Evolutionary conservation across 2,888 invertebrate genomes (phyloP), one percentile per base, ranked within the genome.

Genomic region (Mechanitis mazaeus): DNA sequence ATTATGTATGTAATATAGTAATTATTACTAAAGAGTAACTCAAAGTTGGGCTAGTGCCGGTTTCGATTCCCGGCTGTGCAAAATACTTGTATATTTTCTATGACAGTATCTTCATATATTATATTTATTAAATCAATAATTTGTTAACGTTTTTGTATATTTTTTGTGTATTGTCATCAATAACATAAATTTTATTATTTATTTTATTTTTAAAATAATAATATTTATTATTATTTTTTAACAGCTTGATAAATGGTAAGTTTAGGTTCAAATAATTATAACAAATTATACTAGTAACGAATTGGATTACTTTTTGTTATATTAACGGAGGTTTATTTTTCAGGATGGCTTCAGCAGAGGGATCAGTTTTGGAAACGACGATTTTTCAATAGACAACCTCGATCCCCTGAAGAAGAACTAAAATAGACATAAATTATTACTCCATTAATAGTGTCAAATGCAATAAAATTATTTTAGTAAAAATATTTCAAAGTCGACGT

Each of bases 331-430:
- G 64, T 70, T 75, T 79, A 78, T 70, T 80, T 92, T 87, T 57
- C 91, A 97, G 97, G 96, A 95, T 89, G 96, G 96, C 71, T 96
- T 97, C 87, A 96, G 95, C 85, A 92, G 95, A 85, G 96, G 96
- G 71, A 92, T 96, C 77, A 93, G 95, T 68, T 95, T 97, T 87
- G 96, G 96, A 75, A 95, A 96, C 80, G 97, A 97, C 84, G 97
- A 98, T 90, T 98, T 98, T 90, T 96, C 96, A 72, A 90, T 98
- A 85, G 97, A 97, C 82, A 97, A 96, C 86, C 92, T 98, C 83
- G 98, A 98, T 91, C 98, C 98, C 65, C 90, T 98, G 75, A 93
- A 95, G 84, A 96, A 96, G 81, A 92, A 93, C 84, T 93, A 84
- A 91, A 77, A 63, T 55, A 9, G 65, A 77, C 79, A 75, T 73